Evolutionary conservation across 92 coral and sea anemone genomes (phyloP).

Genomic region (Siderastrea siderea): DNA sequence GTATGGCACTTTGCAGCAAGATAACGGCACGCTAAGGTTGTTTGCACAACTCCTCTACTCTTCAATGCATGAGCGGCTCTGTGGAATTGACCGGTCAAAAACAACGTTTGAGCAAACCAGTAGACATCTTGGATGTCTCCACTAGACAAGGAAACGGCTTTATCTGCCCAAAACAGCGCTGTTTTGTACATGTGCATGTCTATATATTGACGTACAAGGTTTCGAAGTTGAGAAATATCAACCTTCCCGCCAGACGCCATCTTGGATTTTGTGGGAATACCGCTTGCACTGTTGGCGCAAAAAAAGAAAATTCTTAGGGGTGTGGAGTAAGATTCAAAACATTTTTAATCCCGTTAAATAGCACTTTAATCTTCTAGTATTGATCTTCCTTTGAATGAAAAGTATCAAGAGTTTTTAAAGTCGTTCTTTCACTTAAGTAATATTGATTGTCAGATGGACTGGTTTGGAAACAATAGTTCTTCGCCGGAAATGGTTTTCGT

Average conservation of each 20-base stretch:
- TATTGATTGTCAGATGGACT: background rate
- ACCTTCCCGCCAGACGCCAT: slow-evolving; percentile 99
- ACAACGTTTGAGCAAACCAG: slow-evolving; percentile 96
- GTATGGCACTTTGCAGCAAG: slow-evolving; percentile 97
- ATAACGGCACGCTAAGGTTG: slow-evolving; percentile 89
- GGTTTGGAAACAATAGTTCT: background rate
- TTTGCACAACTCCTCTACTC: slow-evolving; percentile 88
- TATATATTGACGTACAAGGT: slow-evolving; percentile 95
- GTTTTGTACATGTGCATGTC: slow-evolving; percentile 97
- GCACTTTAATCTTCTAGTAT: background rate
- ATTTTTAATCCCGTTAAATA: background rate
- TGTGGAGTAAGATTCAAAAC: slow-evolving; percentile 16
- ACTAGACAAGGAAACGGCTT: slow-evolving; percentile 93
- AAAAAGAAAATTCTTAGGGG: slow-evolving; percentile 14
- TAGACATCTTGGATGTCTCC: slow-evolving; percentile 97
- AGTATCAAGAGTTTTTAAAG: background rate
- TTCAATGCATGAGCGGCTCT: slow-evolving; percentile 90
- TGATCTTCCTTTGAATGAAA: background rate
- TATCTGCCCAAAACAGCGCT: slow-evolving; percentile 99
- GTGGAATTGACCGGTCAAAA: slow-evolving; percentile 90
- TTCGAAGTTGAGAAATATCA: slow-evolving; percentile 96
- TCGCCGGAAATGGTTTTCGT: background rate
- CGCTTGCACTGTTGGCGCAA: slow-evolving; percentile 66
- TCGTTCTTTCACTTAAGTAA: background rate
- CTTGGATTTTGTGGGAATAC: slow-evolving; percentile 66